These are phyloP conservation scores for Drosophila barbarae DNA, from an alignment of 2,888 invertebrate species.

Conservation along the genomic window DNA sequence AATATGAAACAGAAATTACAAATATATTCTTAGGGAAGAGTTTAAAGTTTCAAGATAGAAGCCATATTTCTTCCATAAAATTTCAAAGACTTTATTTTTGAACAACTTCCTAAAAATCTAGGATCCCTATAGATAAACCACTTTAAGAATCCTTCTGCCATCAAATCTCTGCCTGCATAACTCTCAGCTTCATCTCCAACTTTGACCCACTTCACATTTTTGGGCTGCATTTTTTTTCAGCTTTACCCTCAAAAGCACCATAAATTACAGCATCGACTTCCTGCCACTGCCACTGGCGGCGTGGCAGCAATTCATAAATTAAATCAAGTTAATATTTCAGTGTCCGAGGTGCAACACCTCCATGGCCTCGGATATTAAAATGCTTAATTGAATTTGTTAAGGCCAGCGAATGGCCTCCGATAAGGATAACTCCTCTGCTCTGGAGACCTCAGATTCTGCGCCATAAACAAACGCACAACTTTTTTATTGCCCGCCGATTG, in stretches of 20 bases:
- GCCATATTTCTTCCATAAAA: no score
- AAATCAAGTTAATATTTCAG: slow-evolving; percentile 75
- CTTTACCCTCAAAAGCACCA: slow-evolving; percentile 21
- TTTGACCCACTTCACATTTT: slow-evolving; percentile 38
- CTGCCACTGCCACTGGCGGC: slow-evolving; percentile 35
- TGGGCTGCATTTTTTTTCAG: slow-evolving; percentile 14
- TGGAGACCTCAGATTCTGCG: slow-evolving; percentile 2
- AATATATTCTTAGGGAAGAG: no score
- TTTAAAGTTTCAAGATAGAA: no score
- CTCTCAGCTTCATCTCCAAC: slow-evolving; percentile 17
- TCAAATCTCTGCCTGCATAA: background rate
- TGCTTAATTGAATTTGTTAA: slow-evolving; percentile 75
- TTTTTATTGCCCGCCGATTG: slow-evolving; percentile 76
- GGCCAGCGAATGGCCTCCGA: slow-evolving; percentile 51
- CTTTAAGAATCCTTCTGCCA: background rate
- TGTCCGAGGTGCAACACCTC: slow-evolving; percentile 64
- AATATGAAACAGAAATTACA: no score
- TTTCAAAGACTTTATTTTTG: background rate
- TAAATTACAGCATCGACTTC: slow-evolving; percentile 43
- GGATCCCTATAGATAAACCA: background rate
- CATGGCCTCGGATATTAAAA: slow-evolving; percentile 70
- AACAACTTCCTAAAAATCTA: background rate
- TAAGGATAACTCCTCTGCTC: slow-evolving; percentile 45
- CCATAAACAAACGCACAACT: slow-evolving; percentile 75
- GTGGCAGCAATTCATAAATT: slow-evolving; percentile 66